Evolutionary conservation across 2,888 invertebrate species (phyloP), one percentile per base, ranked within the genome.

Genomic region (Oegoconia quadripuncta): DNA sequence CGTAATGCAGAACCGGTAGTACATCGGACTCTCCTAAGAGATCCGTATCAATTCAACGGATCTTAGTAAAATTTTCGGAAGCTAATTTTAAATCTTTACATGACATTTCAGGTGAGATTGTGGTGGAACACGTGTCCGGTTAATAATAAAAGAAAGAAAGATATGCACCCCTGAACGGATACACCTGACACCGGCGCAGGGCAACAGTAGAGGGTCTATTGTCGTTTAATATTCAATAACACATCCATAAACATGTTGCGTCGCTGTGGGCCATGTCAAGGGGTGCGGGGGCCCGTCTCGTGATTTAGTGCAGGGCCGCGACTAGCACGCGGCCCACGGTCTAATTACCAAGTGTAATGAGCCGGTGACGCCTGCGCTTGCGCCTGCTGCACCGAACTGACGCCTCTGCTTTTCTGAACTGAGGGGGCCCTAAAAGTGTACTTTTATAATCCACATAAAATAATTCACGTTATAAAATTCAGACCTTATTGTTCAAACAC

Each of bases 301-400:
- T 82, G 79, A 83, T 84, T 75, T 79, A 82, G 79, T 80, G 74
- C 77, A 75, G 77, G 72, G 67, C 70, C 65, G 69, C 56, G 46
- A 59, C 67, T 57, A 61, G 64, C 68, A 64, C 67, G 59, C 74
- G 63, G 70, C 80, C 79, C 74, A 78, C 81, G 73, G 74, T 52
- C 74, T 82, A 81, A 86, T 87, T 84, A 84, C 75, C 80, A 83
- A 82, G 75, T 81, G 79, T 82, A 84, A 84, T 86, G 79, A 82
- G 73, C 63, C 62, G 69, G 58, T 55, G 51, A 53, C 61, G 58
- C 56, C 56, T 47, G 57, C 67, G 63, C 66, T 62, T 52, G 39
- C 38, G 44, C 39, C 28, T 35, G 56, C 55, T 54, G 57, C 58
- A 55, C 55, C 44, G 46, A 52, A 49, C 50, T 22, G 64, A 66